Conservation (phyloP, 2,113 vertebrate genomes). For the Syngnathus floridae region DNA sequence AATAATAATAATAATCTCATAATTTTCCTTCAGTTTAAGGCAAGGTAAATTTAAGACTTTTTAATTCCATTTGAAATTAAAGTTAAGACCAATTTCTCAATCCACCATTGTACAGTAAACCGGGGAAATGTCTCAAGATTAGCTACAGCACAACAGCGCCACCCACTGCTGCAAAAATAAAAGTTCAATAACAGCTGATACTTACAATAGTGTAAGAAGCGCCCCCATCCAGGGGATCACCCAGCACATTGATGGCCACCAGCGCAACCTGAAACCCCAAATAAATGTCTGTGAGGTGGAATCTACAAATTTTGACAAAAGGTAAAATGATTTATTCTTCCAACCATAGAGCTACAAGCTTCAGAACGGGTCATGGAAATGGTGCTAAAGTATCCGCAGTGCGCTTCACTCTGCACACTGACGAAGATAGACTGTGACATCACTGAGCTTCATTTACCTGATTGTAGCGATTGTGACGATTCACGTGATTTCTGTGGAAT, state of each 20-base stretch:
- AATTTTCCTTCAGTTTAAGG: too few relatives aligned
- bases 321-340: not conserved
- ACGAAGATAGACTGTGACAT: not conserved
- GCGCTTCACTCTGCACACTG: not conserved
- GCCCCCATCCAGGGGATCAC: constrained; percentile 76
- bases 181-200: constrained; percentile 23
- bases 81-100: too few relatives aligned
- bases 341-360: not conserved
- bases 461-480: constrained; percentile 81
- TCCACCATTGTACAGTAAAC: too few relatives aligned
- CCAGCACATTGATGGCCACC: constrained; percentile 91
- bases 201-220: constrained; percentile 73
- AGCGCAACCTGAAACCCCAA: constrained; percentile 80
- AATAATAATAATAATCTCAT: not conserved
- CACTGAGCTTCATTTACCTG: constrained; percentile 71
- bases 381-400: not conserved
- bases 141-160: constrained; percentile 28
- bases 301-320: not conserved
- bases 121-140: not conserved
- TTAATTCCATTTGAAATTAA: too few relatives aligned
- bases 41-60: too few relatives aligned
- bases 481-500: constrained; percentile 84
- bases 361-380: not conserved
- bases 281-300: constrained; percentile 9
- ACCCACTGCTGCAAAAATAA: constrained; percentile 26